Evolutionary conservation across 2,888 invertebrate species (phyloP), one percentile per base, ranked within the genome.

Genomic region (Brenthis daphne): DNA sequence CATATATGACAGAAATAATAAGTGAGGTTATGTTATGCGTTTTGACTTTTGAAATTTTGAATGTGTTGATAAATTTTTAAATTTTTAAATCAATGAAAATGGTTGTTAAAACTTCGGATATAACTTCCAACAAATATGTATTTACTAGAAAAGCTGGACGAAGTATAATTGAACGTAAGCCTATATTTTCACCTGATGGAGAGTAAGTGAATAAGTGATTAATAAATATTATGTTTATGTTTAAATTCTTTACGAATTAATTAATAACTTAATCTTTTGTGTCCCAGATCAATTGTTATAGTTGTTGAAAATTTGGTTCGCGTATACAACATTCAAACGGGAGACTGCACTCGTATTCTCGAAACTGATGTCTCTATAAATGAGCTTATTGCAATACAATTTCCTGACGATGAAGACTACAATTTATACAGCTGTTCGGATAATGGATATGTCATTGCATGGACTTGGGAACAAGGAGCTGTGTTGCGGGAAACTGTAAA

Each of bases 391-490:
- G 84, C 84, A 0, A 84, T 92, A 63, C 82, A 87, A 66, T 93
- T 93, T 74, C 88, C 87, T 0, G 81, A 83, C 13, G 85, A 88
- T 78, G 92, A 93, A 66, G 82, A 85, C 63, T 87, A 91, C 69
- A 89, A 92, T 71, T 79, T 93, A 11, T 90, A 86, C 74, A 90
- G 90, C 12, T 93, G 93, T 78, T 88, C 92, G 12, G 82, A 85
- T 47, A 76, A 76, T 50, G 93, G 93, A 3, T 76, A 78, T 65
- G 77, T 93, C 67, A 89, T 85, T 13, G 84, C 85, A 64, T 93
- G 93, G 93, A 93, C 90, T 1, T 93, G 91, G 91, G 90, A 90
- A 50, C 89, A 89, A 73, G 92, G 90, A 68, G 89, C 86, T 74
- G 90, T 93, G 2, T 86, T 91, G 6, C 84, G 91, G 77, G 90